phyloP scores from a whole-genome alignment of 2,888 invertebrate genomes.

The Cryptus viduatorius region DNA sequence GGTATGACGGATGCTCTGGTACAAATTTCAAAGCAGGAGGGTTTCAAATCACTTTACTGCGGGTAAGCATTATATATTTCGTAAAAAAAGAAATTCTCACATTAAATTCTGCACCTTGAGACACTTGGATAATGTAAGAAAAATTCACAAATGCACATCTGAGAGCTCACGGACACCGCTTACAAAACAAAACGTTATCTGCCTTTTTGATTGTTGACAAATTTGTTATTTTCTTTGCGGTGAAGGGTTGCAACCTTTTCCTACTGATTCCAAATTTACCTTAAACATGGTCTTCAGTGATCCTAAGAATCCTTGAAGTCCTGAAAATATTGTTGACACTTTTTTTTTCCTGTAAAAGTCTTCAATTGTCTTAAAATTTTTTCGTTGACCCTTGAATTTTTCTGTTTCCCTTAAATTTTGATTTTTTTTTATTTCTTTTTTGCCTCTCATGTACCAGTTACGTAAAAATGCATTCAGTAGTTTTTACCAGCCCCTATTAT shows the following conservation, averaged over 20 bases:
- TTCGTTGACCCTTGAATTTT: too few species aligned
- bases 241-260: slow-evolving; percentile 46
- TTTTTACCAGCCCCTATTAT: too few species aligned
- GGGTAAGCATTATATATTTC: slow-evolving; percentile 87
- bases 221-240: slow-evolving; percentile 34
- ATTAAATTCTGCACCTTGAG: slow-evolving; percentile 34
- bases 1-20: slow-evolving; percentile 97
- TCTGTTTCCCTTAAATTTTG: too few species aligned
- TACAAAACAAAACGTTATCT: slow-evolving; percentile 20
- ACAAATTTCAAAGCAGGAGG: slow-evolving; percentile 95
- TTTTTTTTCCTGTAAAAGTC: too few species aligned
- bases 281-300: background rate
- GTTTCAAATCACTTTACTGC: slow-evolving; percentile 93
- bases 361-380: too few species aligned
- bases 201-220: slow-evolving; percentile 22
- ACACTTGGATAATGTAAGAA: slow-evolving; percentile 26
- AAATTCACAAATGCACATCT: slow-evolving; percentile 24
- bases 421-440: too few species aligned
- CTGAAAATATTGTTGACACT: too few species aligned
- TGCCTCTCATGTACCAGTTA: too few species aligned
- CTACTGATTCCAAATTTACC: slow-evolving; percentile 30
- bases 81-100: background rate
- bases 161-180: slow-evolving; percentile 10
- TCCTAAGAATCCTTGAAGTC: too few species aligned
- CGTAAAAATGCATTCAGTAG: too few species aligned